Conservation (phyloP, 2,113 vertebrate species). For the Phrynosoma blainvillii region DNA sequence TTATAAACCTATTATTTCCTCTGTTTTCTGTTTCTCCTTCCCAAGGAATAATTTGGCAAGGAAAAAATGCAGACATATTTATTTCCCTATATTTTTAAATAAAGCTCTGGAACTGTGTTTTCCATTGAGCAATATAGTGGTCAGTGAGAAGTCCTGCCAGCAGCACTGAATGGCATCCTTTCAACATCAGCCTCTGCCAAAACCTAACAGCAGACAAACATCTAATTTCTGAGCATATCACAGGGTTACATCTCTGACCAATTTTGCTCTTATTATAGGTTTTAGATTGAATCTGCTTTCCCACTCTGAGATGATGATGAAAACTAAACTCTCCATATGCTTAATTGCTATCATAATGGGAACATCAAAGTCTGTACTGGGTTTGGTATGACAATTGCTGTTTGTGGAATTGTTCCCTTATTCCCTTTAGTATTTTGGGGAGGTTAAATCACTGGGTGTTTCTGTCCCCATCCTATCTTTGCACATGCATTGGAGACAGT, state of each 20-base stretch:
- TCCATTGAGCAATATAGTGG: background rate
- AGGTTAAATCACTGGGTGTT: conserved; percentile 10
- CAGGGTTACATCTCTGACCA: conserved; percentile 50
- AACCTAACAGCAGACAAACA: conserved; percentile 42
- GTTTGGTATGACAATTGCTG: conserved; percentile 51
- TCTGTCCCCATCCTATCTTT: background rate
- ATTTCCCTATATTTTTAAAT: background rate
- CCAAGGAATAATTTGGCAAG: background rate
- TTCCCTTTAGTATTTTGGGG: conserved; percentile 36
- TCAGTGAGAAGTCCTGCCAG: conserved; percentile 9
- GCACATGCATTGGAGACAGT: background rate
- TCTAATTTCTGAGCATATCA: conserved; percentile 50
- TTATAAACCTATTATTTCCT: background rate
- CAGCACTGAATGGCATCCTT: conserved; percentile 28
- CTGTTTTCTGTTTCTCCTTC: background rate
- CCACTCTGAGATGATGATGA: conserved; percentile 58
- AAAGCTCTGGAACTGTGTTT: conserved; percentile 9
- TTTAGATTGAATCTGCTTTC: conserved; percentile 60
- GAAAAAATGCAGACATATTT: background rate
- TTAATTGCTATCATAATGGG: conserved; percentile 66
- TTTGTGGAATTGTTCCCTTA: conserved; percentile 62
- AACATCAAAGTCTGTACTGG: conserved; percentile 55
- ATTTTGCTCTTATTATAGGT: conserved; percentile 57
- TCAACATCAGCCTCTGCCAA: conserved; percentile 39
- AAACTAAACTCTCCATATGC: conserved; percentile 67